Evolutionary conservation across 2,797 vertebrate genomes (phyloP), one percentile per base, ranked within the genome.

Genomic region (Cryptoprocta ferox): DNA sequence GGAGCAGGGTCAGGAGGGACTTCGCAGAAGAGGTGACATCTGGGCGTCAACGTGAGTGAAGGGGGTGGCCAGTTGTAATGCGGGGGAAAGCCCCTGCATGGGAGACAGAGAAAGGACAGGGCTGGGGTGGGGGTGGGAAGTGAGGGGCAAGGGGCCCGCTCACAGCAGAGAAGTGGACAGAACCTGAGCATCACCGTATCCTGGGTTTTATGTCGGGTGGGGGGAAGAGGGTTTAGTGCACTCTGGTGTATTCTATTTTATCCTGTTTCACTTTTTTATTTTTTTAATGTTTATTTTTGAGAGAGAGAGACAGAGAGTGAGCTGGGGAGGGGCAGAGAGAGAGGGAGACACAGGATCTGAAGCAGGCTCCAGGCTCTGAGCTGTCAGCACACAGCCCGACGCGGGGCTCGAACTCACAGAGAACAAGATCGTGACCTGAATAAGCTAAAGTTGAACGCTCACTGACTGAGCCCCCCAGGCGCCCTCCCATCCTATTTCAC

Each of bases 121-220:
- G 3, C 48, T 0, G 19, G 3, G 24, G 26, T 16, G 7, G 59
- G 73, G 32, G 26, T 19, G 37, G 10, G 19, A 35, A 26, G 30
- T 0, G 1, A 42, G 24, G 24, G 28, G 12, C 5, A 0, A 28
- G 28, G 24, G 11, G 1, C 1, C 1, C 1, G 2, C 18, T 37
- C 30, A 35, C n/a, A 4, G 6, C 12, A 24, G 15, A 71, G 53
- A 53, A 14, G 65, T 8, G 30, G 28, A 5, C 75, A 48, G 32
- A 42, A 30, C 61, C 11, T 32, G 0, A 6, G 35, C 14, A 12
- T 0, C 1, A 4, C 11, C 28, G 10, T 14, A 37, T 24, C 42
- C 15, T 16, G 61, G 59, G 28, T 32, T 65, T 53, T 39, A 39
- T 18, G n/a, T 21, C 9, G 5, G 2, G 30, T 19, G 3, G 14